A percentile compares a stretch with the other conserved stretches of the same genome.
Evolutionary conservation across 2,888 invertebrate species (phyloP).

Genomic region (Drosophila emarginata): DNA sequence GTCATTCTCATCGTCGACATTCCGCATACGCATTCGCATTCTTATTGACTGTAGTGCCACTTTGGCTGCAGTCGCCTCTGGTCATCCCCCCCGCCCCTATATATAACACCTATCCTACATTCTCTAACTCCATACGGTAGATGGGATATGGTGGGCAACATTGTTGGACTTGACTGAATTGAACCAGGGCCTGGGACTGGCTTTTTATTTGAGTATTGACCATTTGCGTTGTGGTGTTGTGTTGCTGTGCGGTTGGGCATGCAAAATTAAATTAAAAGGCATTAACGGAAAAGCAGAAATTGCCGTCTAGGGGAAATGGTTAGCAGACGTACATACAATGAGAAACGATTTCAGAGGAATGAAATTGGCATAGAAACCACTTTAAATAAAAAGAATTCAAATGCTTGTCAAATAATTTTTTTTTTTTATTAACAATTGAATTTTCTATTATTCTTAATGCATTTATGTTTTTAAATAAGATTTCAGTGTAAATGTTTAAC

Average conservation of each 20-base stretch:
- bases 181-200: slow-evolving; percentile 19
- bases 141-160: slow-evolving; percentile 39
- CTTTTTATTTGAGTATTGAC: slow-evolving; percentile 52
- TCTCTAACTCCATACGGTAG: neutral
- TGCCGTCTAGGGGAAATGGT: slow-evolving; percentile 23
- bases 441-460: too few relatives aligned
- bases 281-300: slow-evolving; percentile 57
- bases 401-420: neutral
- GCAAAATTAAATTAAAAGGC: slow-evolving; percentile 79
- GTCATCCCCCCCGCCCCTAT: slow-evolving; percentile 6
- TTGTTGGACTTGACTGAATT: slow-evolving; percentile 46
- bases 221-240: slow-evolving; percentile 53
- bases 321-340: neutral
- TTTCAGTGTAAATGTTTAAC: too few relatives aligned
- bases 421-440: too few relatives aligned
- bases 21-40: slow-evolving; percentile 56
- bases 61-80: slow-evolving; percentile 47
- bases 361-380: neutral
- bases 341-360: neutral
- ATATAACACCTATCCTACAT: slow-evolving; percentile 16
- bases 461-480: too few relatives aligned
- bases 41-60: slow-evolving; percentile 76
- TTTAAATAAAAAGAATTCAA: neutral
- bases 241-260: slow-evolving; percentile 59
- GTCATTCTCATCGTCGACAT: slow-evolving; percentile 15